Conservation (phyloP, 2,888 invertebrate genomes). For the Eupithecia subumbrata region DNA sequence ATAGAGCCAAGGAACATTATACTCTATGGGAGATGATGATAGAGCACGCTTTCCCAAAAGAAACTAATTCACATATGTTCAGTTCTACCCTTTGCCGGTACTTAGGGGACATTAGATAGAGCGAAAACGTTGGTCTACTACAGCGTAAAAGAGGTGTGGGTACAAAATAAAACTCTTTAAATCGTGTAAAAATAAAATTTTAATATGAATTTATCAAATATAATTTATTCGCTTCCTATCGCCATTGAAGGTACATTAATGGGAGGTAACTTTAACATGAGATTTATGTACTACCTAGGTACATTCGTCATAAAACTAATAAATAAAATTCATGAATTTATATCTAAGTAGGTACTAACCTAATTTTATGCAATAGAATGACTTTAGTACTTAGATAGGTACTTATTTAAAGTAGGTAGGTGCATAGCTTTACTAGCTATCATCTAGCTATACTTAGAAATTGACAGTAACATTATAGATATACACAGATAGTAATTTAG, state of each 20-base stretch:
- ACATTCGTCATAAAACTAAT: neutral
- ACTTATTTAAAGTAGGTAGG: neutral
- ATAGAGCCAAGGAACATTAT: too few species aligned
- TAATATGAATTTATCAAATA: neutral
- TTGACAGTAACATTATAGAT: neutral
- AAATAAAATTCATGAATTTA: neutral
- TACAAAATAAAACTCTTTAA: neutral
- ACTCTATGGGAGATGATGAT: too few species aligned
- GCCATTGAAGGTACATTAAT: neutral
- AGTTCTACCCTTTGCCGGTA: too few species aligned
- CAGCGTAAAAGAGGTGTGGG: neutral
- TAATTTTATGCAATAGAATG: neutral
- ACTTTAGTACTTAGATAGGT: neutral
- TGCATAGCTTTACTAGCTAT: neutral
- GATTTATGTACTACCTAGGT: neutral
- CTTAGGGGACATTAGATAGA: too few species aligned
- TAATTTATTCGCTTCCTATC: conserved; percentile 1
- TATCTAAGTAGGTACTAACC: neutral
- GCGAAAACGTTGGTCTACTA: too few species aligned
- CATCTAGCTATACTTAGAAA: neutral
- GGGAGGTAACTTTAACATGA: neutral
- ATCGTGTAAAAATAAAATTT: neutral
- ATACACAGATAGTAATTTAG: neutral
- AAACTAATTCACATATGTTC: too few species aligned
- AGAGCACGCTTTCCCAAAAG: too few species aligned